Evolutionary conservation across 2,888 invertebrate genomes (phyloP), one percentile per base, ranked within the genome.

Genomic region (Pyrgus malvae): DNA sequence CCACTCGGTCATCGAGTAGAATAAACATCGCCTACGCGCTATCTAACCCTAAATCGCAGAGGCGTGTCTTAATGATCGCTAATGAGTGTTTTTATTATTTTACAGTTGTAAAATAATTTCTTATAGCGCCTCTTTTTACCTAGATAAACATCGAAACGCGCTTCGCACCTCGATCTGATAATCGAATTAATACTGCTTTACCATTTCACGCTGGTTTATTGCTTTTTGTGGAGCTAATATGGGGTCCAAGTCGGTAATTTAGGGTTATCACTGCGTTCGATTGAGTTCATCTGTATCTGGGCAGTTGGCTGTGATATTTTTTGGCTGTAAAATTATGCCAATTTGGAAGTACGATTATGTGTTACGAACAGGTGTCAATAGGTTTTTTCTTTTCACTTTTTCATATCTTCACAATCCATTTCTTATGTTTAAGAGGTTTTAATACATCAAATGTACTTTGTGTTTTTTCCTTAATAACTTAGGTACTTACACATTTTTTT

Each of bases 81-180:
- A 90, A 90, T 89, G 82, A 90, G 83, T 77, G 78, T 83, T 88
- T 89, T 88, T 88, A 88, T 88, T 88, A 89, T 89, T 90, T 88
- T 82, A 85, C 79, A 83, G 83, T 69, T 78, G 85, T 90, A 82
- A 89, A 88, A 89, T 89, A 87, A 89, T 89, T 89, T 85, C 86
- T 85, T 83, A 80, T 80, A 83, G 81, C 76, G 78, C 85, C 86
- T 89, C 86, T 87, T 88, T 88, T 87, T 85, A 80, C 86, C 80
- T 87, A 89, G 90, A 90, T 89, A 90, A 90, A 89, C 90, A 90
- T 90, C 90, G 74, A 84, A 89, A 86, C 86, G 77, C 88, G 88
- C 88, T 90, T 90, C 86, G 78, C 90, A 89, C 89, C 86, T 89
- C 84, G 66, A 89, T 90, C 90, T 89, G 89, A 89, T 89, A 89